Percentiles rank a stretch among this genome's conserved stretches.
These are phyloP conservation scores for Prunella fulvescens DNA, from an alignment of 2,113 vertebrate genomes.

Conservation along the genomic window DNA sequence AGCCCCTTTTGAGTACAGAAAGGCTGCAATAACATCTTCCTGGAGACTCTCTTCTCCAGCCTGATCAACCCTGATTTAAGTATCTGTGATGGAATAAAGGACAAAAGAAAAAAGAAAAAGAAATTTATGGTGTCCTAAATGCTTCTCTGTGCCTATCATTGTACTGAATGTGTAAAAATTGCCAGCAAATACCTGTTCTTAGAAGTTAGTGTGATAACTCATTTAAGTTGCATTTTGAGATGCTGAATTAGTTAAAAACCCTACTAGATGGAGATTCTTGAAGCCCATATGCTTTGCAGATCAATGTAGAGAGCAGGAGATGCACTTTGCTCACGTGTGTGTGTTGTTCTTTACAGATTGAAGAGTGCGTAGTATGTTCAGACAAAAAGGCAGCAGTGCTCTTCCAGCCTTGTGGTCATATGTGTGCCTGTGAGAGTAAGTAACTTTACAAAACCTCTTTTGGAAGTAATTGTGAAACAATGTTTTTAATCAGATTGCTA, in stretches of 20 bases:
- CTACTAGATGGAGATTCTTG: background rate
- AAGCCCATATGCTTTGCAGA: background rate
- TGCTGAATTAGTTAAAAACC: background rate
- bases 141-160: background rate
- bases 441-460: conserved; percentile 12
- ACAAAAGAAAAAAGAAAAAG: background rate
- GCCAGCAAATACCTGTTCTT: background rate
- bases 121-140: background rate
- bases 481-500: background rate
- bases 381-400: conserved; percentile 98
- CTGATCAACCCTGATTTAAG: background rate
- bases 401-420: conserved; percentile 98
- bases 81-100: background rate
- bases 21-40: background rate
- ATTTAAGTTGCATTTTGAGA: background rate
- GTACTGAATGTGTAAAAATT: background rate
- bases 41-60: background rate
- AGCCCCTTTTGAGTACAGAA: background rate
- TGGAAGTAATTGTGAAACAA: background rate
- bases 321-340: background rate
- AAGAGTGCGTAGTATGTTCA: conserved; percentile 98
- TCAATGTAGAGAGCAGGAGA: background rate
- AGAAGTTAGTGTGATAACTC: background rate
- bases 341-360: conserved; percentile 78
- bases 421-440: conserved; percentile 99